Percentiles rank a stretch among this genome's conserved stretches.
Evolutionary conservation across 2,888 invertebrate genomes (phyloP).

Genomic region (Corbicula japonica): DNA sequence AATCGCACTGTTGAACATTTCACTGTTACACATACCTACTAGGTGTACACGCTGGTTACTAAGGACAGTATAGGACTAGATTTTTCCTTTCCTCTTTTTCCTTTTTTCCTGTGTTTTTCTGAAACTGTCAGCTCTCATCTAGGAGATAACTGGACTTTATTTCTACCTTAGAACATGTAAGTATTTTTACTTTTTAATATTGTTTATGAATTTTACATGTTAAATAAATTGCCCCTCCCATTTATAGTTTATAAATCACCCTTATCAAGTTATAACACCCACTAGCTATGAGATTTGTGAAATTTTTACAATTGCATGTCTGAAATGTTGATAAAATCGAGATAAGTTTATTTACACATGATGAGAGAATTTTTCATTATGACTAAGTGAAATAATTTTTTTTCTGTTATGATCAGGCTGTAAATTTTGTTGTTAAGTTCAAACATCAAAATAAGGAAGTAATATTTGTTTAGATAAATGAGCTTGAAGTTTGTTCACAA

Average conservation of each 20-base stretch:
- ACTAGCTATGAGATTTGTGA: slow-evolving; percentile 9
- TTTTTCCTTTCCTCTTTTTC: slow-evolving; percentile 27
- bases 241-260: not conserved
- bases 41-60: slow-evolving; percentile 43
- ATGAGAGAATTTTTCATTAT: not conserved
- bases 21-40: slow-evolving; percentile 46
- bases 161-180: slow-evolving; percentile 22
- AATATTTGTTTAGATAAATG: not conserved
- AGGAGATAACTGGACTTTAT: slow-evolving; percentile 22
- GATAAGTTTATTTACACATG: not conserved
- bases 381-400: not conserved
- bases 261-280: slow-evolving; percentile 14
- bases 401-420: not conserved
- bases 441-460: not conserved
- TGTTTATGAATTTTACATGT: slow-evolving; percentile 1
- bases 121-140: slow-evolving; percentile 21
- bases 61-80: slow-evolving; percentile 27
- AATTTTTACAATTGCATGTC: not conserved
- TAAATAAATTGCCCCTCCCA: slow-evolving; percentile 20
- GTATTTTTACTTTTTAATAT: slow-evolving; percentile 14
- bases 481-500: no score
- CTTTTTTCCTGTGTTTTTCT: slow-evolving; percentile 39
- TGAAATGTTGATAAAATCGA: not conserved
- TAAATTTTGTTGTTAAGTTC: not conserved
- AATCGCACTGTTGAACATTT: slow-evolving; percentile 41